These are phyloP conservation scores for Thamnophis sirtalis DNA, from an alignment of 2,113 vertebrate genomes.

Conservation along the genomic window DNA sequence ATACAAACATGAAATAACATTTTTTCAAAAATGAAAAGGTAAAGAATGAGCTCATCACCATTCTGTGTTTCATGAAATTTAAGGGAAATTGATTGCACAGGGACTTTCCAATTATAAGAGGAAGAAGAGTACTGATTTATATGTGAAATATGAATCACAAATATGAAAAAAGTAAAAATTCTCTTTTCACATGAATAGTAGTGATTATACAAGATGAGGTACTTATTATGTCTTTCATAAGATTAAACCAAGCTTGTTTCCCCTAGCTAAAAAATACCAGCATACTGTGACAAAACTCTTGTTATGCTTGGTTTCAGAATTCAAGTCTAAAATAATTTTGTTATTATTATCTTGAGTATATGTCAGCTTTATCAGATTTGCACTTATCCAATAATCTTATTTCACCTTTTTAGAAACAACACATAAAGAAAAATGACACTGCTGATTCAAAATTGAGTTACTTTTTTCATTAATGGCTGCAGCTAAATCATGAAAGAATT, in stretches of 20 bases:
- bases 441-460: neutral
- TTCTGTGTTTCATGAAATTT: neutral
- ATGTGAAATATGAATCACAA: neutral
- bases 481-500: neutral
- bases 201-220: neutral
- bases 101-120: neutral
- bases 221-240: neutral
- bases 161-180: neutral
- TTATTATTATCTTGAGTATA: neutral
- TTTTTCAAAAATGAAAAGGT: neutral
- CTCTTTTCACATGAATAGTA: neutral
- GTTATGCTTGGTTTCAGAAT: neutral
- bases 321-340: neutral
- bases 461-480: conserved; percentile 1
- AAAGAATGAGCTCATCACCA: neutral
- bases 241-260: neutral
- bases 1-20: neutral
- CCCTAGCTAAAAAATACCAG: neutral
- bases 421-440: conserved; percentile 4
- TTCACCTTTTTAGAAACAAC: neutral
- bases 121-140: neutral
- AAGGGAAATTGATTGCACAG: neutral
- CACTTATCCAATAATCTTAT: neutral
- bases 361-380: neutral
- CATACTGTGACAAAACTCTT: neutral